Evolutionary conservation across 1,140 invertebrate species (phyloP).

Genomic region (Drosophila auraria): DNA sequence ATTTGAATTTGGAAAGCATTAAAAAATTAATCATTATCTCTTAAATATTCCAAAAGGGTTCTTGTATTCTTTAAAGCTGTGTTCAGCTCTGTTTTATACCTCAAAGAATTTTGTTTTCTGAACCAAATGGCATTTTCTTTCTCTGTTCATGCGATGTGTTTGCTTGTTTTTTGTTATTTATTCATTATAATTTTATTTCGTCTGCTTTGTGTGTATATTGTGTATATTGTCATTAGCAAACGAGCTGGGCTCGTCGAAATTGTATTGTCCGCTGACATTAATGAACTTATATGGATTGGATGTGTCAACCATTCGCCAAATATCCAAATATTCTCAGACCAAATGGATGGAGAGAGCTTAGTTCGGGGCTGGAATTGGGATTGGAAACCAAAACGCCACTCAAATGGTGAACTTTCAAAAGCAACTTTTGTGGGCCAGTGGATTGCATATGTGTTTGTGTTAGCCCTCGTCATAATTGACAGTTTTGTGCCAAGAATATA

Average conservation of each 20-base stretch:
- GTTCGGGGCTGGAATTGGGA: not conserved
- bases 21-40: not conserved
- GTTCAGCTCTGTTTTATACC: not conserved
- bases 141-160: conserved; percentile 8
- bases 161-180: conserved; percentile 70
- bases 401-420: conserved; percentile 37
- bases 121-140: not conserved
- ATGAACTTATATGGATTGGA: conserved; percentile 79
- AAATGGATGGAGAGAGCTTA: not conserved
- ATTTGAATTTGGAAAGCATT: not conserved
- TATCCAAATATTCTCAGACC: not conserved
- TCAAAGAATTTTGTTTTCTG: not conserved
- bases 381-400: conserved; percentile 14
- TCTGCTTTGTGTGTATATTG: conserved; percentile 12
- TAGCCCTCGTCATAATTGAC: conserved; percentile 73
- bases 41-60: not conserved
- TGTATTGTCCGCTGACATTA: conserved; percentile 73
- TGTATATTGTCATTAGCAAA: conserved; percentile 41
- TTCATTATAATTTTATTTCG: conserved; percentile 82
- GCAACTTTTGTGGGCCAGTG: conserved; percentile 33
- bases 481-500: conserved; percentile 81
- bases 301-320: conserved; percentile 49
- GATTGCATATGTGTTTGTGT: conserved; percentile 23
- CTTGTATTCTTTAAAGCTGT: no score
- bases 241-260: conserved; percentile 42